Base-by-base conservation (phyloP, 2,888 invertebrate genomes). In the Digitonthophagus gazella region DNA sequence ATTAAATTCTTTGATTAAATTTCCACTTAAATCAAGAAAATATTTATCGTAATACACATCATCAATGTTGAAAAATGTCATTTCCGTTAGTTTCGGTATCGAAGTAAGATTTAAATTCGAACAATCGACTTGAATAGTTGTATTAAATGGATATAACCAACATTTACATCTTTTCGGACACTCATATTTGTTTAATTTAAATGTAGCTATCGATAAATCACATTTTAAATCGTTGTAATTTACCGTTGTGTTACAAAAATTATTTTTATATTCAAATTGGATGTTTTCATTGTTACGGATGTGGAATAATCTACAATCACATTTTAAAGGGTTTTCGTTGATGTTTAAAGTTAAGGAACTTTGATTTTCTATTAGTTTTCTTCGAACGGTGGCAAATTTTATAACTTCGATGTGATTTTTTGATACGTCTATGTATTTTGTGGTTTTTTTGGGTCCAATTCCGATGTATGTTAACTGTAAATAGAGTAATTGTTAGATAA, bases 11-110 rank as follows among this genome's bases (percentile, higher is more conserved):
- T 63, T 15, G 8, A 44, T 71, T 65, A 66, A 61, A 5, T 63
- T 58, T 71, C 79, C 80, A 5, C 69, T 72, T 70, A 80, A 72
- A 73, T 78, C 70, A 11, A 80, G 64, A 56, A 75, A 76, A 1
- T 76, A 74, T 3, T 44, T 22, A 4, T 15, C 15, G 6, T 56
- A 16, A 16, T 15, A n/a, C 3, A 56, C 15, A 5, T 15, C 57
- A 3, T 44, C 28, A 11, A 44, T 6, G 1, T 44, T 44, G 6
- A 44, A 44, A 2, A 11, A 11, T 44, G 6, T 5, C 8, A 44
- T 8, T 8, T 44, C 3, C 8, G 28, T 5, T 6, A 44, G 6
- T 2, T 44, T 44, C 11, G 28, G 28, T 8, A 11, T 44, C 11
- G 28, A 3, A 1, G 28, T 44, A 8, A 44, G 6, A 11, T 44